Conservation (phyloP, 2,113 vertebrate species). For the Ictalurus furcatus region DNA sequence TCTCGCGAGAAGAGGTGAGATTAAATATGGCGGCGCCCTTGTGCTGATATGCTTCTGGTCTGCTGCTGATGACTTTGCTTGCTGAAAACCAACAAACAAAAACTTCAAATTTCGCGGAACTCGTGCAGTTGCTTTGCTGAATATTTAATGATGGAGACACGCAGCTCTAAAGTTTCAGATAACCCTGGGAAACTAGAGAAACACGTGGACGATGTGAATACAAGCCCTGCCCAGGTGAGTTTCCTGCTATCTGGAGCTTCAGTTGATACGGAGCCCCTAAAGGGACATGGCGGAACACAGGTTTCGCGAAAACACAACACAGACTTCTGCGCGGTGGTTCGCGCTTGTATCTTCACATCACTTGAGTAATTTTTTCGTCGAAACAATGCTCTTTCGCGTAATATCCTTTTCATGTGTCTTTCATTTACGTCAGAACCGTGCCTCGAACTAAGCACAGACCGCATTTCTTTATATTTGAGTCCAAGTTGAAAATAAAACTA, state of each 20-base stretch:
- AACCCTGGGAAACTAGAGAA: background rate
- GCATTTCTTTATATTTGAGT: too few species aligned
- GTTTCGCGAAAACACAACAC: too few species aligned
- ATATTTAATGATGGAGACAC: background rate
- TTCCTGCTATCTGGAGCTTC: background rate
- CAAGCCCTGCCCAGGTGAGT: background rate
- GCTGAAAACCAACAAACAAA: background rate
- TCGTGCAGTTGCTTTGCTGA: background rate
- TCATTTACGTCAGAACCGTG: too few species aligned
- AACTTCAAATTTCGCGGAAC: background rate
- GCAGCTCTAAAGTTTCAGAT: background rate
- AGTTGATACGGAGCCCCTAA: background rate
- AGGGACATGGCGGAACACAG: too few species aligned
- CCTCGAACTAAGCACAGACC: too few species aligned
- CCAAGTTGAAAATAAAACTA: too few species aligned
- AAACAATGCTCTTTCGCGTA: too few species aligned
- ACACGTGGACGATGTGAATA: background rate
- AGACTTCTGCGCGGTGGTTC: too few species aligned
- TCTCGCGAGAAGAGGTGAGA: background rate
- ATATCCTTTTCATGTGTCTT: too few species aligned
- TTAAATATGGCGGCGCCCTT: background rate
- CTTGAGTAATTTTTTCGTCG: too few species aligned
- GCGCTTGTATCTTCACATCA: too few species aligned
- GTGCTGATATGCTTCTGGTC: background rate
- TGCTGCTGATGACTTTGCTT: background rate